Evolutionary conservation across 1,140 invertebrate genomes (phyloP), one percentile per base, ranked within the genome.

Genomic region (Leptoteleia sp.): DNA sequence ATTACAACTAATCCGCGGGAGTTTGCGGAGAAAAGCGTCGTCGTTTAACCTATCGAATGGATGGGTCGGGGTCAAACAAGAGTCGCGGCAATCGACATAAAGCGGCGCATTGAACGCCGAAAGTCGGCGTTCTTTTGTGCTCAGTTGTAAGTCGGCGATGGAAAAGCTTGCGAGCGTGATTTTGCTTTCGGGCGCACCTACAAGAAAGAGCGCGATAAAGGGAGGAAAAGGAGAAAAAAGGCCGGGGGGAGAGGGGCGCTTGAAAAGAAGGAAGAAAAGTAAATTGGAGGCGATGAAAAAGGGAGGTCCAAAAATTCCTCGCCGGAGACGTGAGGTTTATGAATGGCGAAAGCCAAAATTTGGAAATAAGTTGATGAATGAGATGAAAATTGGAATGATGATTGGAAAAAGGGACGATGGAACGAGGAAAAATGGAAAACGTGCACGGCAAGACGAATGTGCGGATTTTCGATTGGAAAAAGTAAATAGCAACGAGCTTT

Each of bases 41-140:
- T 54, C 68, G 57, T 55, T 72, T 62, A 62, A 72, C 57, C 57
- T 55, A 38, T 54, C 7, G 40, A 59, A 73, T 64, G 59, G 59
- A 73, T 64, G 59, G 50, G 42, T 55, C 50, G 57, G 40, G 57
- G 68, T 62, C 50, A 61, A 73, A 73, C 50, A 42, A 48, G 52
- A 64, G 31, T 37, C 70, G 52, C 52, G 29, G 40, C 50, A 73
- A 73, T 64, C 59, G 50, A 40, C 70, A 73, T 47, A 73, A 65
- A 65, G 57, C 47, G 45, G 57, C 16, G 59, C 50, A 65, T 54
- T 57, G 50, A 55, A 42, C 52, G 37, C 12, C 50, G 9, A 57
- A 57, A 73, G 59, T 65, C 52, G 42, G 50, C 47, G 45, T 37
- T 57, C 59, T 65, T 73, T 73, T 65, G 59, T 64, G 57, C 27